Evolutionary conservation across 37 sponge, comb jelly and placozoan species (phyloP), one percentile per base, ranked within the genome.

Genomic region (Lycopodina hypogea): DNA sequence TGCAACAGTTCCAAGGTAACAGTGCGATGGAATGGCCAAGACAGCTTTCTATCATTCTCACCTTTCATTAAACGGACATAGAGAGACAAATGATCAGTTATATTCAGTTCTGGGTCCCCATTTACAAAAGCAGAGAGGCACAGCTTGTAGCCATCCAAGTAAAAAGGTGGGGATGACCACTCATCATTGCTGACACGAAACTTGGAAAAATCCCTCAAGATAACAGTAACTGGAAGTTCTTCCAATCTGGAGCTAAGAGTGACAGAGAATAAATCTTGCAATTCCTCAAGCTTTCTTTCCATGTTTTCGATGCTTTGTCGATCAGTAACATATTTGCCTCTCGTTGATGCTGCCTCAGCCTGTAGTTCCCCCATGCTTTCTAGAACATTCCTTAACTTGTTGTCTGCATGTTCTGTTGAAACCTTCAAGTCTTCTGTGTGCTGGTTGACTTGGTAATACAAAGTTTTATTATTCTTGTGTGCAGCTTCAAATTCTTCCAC

Each of bases 1-100:
- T 65, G 33, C 35, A 65, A 28, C 17, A 65, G 66, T 65, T 65
- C 17, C 45, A 70, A 40, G 22, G 14, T 41, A 15, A 81, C 38
- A 71, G 21, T 41, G 22, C 59, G 34, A 17, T 19, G 26, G 34
- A 81, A 71, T 24, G 81, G 81, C 81, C 81, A 81, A 24, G 51
- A 38, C 30, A 81, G 81, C 12, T 39, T 9, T 29, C 70, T 48
- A 56, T 81, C 81, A 36, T 71, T 52, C 40, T 81, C 81, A 56
- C 81, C 70, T 4, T 17, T 37, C 45, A 65, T 34, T 3, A 65
- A 2, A 65, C 60, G 64, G 51, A 73, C 9, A 48, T 71, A 73
- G 26, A 74, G 32, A 22, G 33, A 61, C 48, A 82, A 19, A 51
- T 40, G 60, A 61, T 55, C 34, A 28, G 24, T 62, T 7, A 35